phyloP scores from a whole-genome alignment of 2,888 invertebrate species.

The Volucella inanis region DNA sequence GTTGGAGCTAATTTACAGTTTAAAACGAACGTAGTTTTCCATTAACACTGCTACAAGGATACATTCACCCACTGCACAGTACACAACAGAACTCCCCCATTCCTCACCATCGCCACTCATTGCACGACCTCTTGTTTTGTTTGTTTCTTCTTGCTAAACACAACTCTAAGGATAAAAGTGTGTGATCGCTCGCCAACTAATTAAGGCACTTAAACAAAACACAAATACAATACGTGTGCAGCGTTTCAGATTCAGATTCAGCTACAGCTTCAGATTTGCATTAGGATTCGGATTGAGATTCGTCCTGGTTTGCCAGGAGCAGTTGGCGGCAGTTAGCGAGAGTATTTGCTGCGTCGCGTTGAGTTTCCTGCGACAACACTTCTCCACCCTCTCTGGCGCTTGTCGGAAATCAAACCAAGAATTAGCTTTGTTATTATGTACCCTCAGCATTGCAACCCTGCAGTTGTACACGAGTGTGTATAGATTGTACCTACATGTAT shows the following conservation, averaged over 20 bases:
- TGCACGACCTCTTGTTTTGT: slow-evolving; percentile 20
- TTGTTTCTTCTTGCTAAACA: slow-evolving; percentile 45
- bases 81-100: not conserved
- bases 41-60: slow-evolving; percentile 9
- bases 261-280: not conserved
- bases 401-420: slow-evolving; percentile 53
- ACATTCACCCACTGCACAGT: slow-evolving; percentile 1
- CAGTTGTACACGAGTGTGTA: too few relatives aligned
- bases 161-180: slow-evolving; percentile 69
- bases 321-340: slow-evolving; percentile 21
- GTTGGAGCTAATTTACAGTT: not conserved
- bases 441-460: too few relatives aligned
- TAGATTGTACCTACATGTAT: slow-evolving; percentile 3
- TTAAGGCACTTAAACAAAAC: slow-evolving; percentile 74
- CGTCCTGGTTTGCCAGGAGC: slow-evolving; percentile 23
- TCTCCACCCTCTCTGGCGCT: slow-evolving; percentile 59
- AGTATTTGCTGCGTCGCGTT: slow-evolving; percentile 61
- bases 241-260: slow-evolving; percentile 66
- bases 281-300: not conserved
- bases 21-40: not conserved
- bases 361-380: slow-evolving; percentile 65
- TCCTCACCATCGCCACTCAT: too few relatives aligned
- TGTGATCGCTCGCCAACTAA: slow-evolving; percentile 74
- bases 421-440: slow-evolving; percentile 69
- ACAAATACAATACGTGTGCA: slow-evolving; percentile 73